Conservation (phyloP, 2,113 vertebrate species). For the Hippocampus comes region DNA sequence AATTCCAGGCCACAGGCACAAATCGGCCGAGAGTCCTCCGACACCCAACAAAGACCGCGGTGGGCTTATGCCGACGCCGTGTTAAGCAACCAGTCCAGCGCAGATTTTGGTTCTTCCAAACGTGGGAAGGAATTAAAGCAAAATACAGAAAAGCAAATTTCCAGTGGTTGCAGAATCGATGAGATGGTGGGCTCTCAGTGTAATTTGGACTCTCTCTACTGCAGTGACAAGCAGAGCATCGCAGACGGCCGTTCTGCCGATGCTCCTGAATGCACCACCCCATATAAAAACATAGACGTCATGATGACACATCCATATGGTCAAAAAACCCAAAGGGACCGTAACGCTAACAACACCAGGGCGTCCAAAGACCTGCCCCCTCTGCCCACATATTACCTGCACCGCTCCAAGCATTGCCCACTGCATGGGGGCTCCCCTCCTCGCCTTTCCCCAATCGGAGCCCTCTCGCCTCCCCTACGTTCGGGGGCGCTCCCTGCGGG, state of each 20-base stretch:
- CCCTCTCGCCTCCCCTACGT: constrained; percentile 81
- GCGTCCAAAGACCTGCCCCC: constrained; percentile 57
- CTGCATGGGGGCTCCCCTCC: constrained; percentile 75
- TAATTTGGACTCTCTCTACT: constrained; percentile 64
- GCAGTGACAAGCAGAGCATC: constrained; percentile 23
- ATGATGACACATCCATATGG: constrained; percentile 56
- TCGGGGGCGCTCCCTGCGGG: constrained; percentile 70
- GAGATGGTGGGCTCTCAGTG: constrained; percentile 17
- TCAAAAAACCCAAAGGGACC: constrained; percentile 21
- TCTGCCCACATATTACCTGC: constrained; percentile 69
- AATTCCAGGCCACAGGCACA: constrained; percentile 43
- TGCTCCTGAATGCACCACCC: constrained; percentile 61
- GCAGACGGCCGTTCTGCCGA: constrained; percentile 20
- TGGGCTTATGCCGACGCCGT: constrained; percentile 16
- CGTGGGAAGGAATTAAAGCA: constrained; percentile 24
- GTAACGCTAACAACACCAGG: constrained; percentile 29
- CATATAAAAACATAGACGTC: constrained; percentile 74
- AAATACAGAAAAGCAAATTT: constrained; percentile 25
- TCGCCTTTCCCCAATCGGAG: constrained; percentile 84
- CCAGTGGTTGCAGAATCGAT: constrained; percentile 19
- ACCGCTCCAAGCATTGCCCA: constrained; percentile 76
- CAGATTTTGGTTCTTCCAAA: constrained; percentile 28
- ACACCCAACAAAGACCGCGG: constrained; percentile 6
- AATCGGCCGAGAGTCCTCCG: constrained; percentile 42
- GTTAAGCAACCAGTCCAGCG: constrained; percentile 31